Conservation (phyloP, 2,797 vertebrate species). For the Decapterus maruadsi region DNA sequence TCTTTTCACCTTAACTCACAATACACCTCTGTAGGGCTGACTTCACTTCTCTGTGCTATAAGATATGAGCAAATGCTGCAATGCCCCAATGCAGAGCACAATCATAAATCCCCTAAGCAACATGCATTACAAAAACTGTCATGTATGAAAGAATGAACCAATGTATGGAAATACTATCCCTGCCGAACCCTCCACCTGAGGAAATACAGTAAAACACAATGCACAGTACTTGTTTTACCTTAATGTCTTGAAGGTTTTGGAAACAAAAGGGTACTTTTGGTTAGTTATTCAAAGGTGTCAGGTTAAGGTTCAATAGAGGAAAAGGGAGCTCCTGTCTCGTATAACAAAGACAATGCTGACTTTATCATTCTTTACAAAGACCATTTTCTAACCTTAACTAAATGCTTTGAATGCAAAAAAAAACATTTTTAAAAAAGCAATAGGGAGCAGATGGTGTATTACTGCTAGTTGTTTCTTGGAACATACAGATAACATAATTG, state of each 20-base stretch:
- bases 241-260: not conserved
- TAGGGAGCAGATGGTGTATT: not conserved
- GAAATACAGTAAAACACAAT: not conserved
- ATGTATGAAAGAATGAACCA: not conserved
- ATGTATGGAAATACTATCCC: not conserved
- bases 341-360: too few relatives aligned
- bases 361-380: not conserved
- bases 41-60: not conserved
- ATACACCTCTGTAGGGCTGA: not conserved
- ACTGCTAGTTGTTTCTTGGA: not conserved
- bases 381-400: not conserved
- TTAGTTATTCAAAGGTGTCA: not conserved
- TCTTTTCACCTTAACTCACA: constrained; percentile 3
- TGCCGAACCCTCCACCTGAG: not conserved
- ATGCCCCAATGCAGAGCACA: not conserved
- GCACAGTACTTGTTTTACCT: not conserved
- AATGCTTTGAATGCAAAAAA: not conserved
- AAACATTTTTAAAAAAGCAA: not conserved
- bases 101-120: not conserved
- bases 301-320: not conserved
- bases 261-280: not conserved
- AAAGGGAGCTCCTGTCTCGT: not conserved
- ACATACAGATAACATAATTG: not conserved
- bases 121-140: constrained; percentile 1
- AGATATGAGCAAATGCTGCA: not conserved